A percentile compares a stretch with the other conserved stretches of the same genome.
Conservation (phyloP, 1,140 invertebrate genomes). For the Prorops nasuta region DNA sequence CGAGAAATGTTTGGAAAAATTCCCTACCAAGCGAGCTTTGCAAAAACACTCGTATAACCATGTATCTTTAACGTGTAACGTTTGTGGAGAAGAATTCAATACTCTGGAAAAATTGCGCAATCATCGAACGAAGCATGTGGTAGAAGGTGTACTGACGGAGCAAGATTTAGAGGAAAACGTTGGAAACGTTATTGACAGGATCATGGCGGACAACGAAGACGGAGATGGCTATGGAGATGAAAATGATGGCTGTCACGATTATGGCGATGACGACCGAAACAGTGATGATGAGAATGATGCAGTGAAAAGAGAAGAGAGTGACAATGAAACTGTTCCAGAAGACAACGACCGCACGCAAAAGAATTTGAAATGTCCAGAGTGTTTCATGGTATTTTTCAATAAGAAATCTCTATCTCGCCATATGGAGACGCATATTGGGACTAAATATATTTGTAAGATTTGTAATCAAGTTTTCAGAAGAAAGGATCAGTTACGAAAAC, state of each 20-base stretch:
- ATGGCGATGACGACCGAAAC: neutral
- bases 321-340: constrained; percentile 7
- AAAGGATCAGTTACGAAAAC: constrained; percentile 40
- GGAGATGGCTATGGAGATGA: neutral
- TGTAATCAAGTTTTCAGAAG: constrained; percentile 38
- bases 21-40: constrained; percentile 29
- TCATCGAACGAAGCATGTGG: constrained; percentile 42
- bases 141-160: constrained; percentile 42
- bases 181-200: constrained; percentile 6
- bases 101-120: constrained; percentile 38
- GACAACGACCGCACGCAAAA: constrained; percentile 1
- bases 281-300: neutral
- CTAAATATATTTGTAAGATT: constrained; percentile 39
- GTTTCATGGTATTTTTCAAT: constrained; percentile 28
- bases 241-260: too few species aligned
- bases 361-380: constrained; percentile 37
- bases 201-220: neutral
- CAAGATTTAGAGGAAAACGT: constrained; percentile 38
- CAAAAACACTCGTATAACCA: constrained; percentile 32
- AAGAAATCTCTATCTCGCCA: constrained; percentile 39
- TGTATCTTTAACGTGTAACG: constrained; percentile 33
- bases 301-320: constrained; percentile 12
- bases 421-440: constrained; percentile 29
- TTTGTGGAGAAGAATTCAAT: constrained; percentile 42
- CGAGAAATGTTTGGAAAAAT: constrained; percentile 35